These are phyloP conservation scores for Conops quadrifasciatus DNA, from an alignment of 2,888 invertebrate species.

Conservation along the genomic window DNA sequence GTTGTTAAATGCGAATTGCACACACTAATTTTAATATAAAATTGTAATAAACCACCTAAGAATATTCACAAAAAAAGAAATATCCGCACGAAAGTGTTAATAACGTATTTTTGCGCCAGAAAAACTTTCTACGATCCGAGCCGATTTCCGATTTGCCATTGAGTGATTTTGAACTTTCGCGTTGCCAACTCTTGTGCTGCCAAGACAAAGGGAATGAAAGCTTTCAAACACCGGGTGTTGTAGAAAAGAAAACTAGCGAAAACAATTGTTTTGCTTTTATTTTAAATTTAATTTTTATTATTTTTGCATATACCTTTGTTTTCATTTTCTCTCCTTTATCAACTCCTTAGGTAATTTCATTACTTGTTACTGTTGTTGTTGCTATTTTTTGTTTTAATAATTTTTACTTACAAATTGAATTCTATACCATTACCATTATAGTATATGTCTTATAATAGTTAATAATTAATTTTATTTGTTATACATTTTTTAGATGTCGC, in stretches of 20 bases:
- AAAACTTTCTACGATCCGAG: not conserved
- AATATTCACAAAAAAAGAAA: not conserved
- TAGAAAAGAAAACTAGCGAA: not conserved
- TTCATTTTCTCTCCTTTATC: constrained; percentile 55
- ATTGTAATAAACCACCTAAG: not conserved
- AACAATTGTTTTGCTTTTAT: not conserved
- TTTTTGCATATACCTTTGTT: constrained; percentile 40
- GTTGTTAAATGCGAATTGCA: too few species aligned
- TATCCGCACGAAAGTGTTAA: not conserved
- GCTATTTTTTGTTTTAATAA: constrained; percentile 4
- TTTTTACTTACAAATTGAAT: constrained; percentile 21
- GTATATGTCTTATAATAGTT: constrained; percentile 6
- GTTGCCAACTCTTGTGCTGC: constrained; percentile 8
- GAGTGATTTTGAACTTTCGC: constrained; percentile 15
- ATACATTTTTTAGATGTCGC: too few species aligned
- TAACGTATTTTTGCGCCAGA: constrained; percentile 24
- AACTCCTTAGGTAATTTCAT: constrained; percentile 56
- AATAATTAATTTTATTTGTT: not conserved
- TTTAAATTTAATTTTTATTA: constrained; percentile 14
- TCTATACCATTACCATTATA: constrained; percentile 10
- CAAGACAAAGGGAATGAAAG: constrained; percentile 1
- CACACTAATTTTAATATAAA: too few species aligned
- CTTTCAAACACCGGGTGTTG: not conserved
- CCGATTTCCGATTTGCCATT: constrained; percentile 23
- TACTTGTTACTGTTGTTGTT: constrained; percentile 19